These are phyloP conservation scores for Muscicapa adusta DNA, from an alignment of 2,113 vertebrate genomes.

Conservation along the genomic window DNA sequence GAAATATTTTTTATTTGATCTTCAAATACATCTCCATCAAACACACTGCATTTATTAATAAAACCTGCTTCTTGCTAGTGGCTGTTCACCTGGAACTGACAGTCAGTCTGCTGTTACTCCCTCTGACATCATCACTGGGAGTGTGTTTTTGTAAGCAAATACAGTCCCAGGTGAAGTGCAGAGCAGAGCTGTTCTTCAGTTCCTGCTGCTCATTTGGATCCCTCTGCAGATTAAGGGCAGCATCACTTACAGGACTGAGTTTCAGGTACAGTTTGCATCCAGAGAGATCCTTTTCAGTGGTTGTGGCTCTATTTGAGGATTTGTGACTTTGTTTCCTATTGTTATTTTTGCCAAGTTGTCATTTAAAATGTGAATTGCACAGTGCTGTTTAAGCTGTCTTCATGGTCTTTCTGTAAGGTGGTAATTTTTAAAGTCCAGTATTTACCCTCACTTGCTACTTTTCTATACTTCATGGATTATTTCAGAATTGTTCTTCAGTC, in stretches of 20 bases:
- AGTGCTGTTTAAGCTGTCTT: neutral
- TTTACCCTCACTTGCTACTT: neutral
- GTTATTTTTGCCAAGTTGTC: neutral
- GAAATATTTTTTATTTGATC: neutral
- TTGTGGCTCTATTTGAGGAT: neutral
- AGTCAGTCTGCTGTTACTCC: neutral
- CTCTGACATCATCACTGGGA: neutral
- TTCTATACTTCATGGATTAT: neutral
- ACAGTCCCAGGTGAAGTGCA: neutral
- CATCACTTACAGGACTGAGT: neutral
- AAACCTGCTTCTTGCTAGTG: neutral
- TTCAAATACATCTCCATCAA: neutral
- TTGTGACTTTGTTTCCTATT: neutral
- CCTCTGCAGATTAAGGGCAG: neutral
- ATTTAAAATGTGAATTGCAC: neutral
- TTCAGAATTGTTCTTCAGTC: neutral
- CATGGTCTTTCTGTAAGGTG: neutral
- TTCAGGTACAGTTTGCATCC: neutral
- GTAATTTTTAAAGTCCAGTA: neutral
- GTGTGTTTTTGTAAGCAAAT: neutral
- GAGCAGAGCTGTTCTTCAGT: neutral
- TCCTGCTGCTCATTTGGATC: rapidly evolving
- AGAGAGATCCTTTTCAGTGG: neutral
- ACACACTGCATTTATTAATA: neutral
- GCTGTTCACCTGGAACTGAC: neutral